A percentile compares a stretch with the other conserved stretches of the same genome.
Evolutionary conservation across 1,140 invertebrate species (phyloP).

Genomic region (Glomeris maerens): DNA sequence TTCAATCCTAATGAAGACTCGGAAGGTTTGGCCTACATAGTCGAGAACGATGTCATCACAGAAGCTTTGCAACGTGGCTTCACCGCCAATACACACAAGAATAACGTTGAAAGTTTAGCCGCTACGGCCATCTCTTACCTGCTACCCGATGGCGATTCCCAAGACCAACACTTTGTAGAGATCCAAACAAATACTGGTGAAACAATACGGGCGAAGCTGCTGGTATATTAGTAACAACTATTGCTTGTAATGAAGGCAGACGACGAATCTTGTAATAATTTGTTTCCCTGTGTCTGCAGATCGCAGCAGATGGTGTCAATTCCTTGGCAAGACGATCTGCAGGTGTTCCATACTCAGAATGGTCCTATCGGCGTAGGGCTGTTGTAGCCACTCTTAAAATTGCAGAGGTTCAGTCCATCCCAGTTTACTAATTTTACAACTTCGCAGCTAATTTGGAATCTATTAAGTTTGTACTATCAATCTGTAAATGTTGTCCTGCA

Average conservation of each 20-base stretch:
- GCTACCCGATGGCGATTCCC: no score
- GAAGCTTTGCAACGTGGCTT: conserved; percentile 38
- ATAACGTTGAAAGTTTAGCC: conserved; percentile 33
- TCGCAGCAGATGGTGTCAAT: conserved; percentile 85
- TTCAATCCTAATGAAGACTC: conserved; percentile 59
- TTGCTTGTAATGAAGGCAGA: conserved; percentile 30
- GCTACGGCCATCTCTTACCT: no score
- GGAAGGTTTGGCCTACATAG: conserved; percentile 69
- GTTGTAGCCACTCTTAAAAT: conserved; percentile 77
- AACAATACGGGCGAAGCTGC: conserved; percentile 30
- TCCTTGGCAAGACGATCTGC: conserved; percentile 69
- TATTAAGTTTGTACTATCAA: no score
- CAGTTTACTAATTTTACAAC: no score
- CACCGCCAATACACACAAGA: conserved; percentile 43
- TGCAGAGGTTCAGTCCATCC: no score
- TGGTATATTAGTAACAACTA: conserved; percentile 30
- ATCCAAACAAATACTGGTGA: conserved; percentile 31
- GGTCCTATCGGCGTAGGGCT: conserved; percentile 76
- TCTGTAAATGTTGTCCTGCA: no score
- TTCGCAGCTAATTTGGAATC: no score
- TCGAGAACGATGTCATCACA: conserved; percentile 83
- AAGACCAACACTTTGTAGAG: conserved; percentile 24
- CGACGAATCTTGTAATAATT: conserved; percentile 13
- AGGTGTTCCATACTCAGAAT: conserved; percentile 56
- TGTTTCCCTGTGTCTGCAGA: conserved; percentile 25